Evolutionary conservation across 92 coral and sea anemone species (phyloP), one percentile per base, ranked within the genome.

Genomic region (Epizoanthus illoricatus): DNA sequence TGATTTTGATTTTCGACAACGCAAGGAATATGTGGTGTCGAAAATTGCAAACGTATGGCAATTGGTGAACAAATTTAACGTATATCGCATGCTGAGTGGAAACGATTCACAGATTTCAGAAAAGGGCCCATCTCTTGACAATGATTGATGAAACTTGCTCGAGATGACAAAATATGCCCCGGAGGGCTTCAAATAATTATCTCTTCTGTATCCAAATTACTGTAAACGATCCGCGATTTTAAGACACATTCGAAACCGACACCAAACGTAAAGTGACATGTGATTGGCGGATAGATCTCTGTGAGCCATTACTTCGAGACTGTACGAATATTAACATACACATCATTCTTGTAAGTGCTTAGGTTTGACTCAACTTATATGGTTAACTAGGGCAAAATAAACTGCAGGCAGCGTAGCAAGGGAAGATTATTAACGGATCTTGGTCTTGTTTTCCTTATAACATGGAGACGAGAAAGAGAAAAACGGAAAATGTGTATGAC

Each of bases 211-310:
- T 78, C 82, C 82, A 59, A 78, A 66, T 78, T 63, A 62, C 72
- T 78, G 82, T 78, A 78, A 78, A 78, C 71, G 82, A 78, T 78
- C 82, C 82, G 33, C 45, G 72, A 64, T 78, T 78, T 40, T 45
- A 63, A 43, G 60, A 23, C 39, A 42, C 65, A 61, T 78, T 39
- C 69, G 82, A 78, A 62, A 78, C 82, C 69, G 82, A 78, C 60
- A 78, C 82, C 82, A 16, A 63, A 45, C 61, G 47, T 16, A 20
- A 43, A 23, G 71, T 78, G 86, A 43, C 65, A 70, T 76, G 62
- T 85, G 91, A 88, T 80, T 86, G 94, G 86, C 90, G 87, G 84
- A 81, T 80, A n/a, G 20, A n/a, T 57, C 21, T 75, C 68, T 69
- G 76, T 79, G 79, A 73, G 78, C 54, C 80, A 80, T 73, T 85